Conservation (phyloP, 2,888 invertebrate species). For the Drosophila niveifrons region DNA sequence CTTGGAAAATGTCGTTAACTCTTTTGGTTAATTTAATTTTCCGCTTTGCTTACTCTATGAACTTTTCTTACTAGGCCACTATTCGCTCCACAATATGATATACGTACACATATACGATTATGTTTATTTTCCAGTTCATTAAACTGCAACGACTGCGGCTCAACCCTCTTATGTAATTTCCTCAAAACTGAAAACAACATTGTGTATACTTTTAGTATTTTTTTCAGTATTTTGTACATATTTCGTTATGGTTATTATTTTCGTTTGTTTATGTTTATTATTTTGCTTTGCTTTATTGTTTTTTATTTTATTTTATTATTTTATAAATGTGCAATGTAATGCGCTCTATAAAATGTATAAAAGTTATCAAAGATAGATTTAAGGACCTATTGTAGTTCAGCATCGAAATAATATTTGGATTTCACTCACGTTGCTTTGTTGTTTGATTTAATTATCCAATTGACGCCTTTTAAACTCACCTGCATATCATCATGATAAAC, state of each 20-base stretch:
- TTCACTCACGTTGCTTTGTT: neutral
- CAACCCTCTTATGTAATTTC: conserved; percentile 70
- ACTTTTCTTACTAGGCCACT: conserved; percentile 8
- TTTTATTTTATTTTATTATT: conserved; percentile 76
- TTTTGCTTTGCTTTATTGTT: conserved; percentile 66
- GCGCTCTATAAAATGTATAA: conserved; percentile 26
- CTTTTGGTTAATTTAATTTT: conserved; percentile 69
- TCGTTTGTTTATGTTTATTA: conserved; percentile 63
- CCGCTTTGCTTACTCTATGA: conserved; percentile 57
- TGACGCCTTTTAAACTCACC: too few relatives aligned
- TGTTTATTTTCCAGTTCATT: conserved; percentile 79
- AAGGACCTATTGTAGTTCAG: neutral
- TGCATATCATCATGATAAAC: too few relatives aligned
- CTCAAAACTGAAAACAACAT: conserved; percentile 69
- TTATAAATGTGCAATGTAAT: conserved; percentile 69
- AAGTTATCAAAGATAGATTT: neutral
- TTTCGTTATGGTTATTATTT: conserved; percentile 37
- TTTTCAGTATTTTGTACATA: conserved; percentile 28
- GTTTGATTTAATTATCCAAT: too few relatives aligned
- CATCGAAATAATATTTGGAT: conserved; percentile 30
- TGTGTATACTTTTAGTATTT: conserved; percentile 37
- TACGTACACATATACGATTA: conserved; percentile 47
- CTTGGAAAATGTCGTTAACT: conserved; percentile 69
- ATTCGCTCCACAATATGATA: neutral
- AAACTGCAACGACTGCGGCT: conserved; percentile 61